Conservation (phyloP, 2,113 vertebrate genomes). For the Pipa parva region DNA sequence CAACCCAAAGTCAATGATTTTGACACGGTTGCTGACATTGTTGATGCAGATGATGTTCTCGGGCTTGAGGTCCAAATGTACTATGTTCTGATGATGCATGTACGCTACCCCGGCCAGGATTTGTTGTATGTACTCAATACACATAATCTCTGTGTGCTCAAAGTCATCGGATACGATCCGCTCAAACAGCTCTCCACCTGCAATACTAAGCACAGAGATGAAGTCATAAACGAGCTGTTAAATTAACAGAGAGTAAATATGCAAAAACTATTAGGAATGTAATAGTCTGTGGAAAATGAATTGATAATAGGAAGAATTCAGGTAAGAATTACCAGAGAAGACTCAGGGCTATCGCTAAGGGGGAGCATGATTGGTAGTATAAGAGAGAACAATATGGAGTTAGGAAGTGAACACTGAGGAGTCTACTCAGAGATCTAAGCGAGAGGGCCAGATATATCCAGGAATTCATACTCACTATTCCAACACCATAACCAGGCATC, state of each 20-base stretch:
- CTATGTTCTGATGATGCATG: conserved; percentile 67
- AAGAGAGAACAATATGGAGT: too few relatives aligned
- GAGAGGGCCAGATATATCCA: neutral
- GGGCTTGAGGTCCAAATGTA: conserved; percentile 83
- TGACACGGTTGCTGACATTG: conserved; percentile 60
- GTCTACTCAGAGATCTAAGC: too few relatives aligned
- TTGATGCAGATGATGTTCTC: conserved; percentile 82
- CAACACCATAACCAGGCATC: conserved; percentile 74
- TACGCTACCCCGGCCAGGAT: conserved; percentile 78
- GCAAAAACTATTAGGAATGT: too few relatives aligned
- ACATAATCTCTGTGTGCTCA: conserved; percentile 79
- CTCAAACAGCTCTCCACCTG: conserved; percentile 79
- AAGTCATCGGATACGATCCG: conserved; percentile 75
- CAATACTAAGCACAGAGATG: conserved; percentile 60
- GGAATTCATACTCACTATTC: conserved; percentile 87
- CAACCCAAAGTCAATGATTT: conserved; percentile 83
- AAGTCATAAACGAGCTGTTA: too few relatives aligned
- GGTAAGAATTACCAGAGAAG: too few relatives aligned
- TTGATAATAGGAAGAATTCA: too few relatives aligned
- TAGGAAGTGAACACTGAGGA: too few relatives aligned
- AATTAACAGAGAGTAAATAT: too few relatives aligned
- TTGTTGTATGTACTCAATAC: conserved; percentile 74
- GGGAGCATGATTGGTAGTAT: too few relatives aligned
- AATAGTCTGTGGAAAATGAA: too few relatives aligned
- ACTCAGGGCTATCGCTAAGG: too few relatives aligned